Evolutionary conservation across 1,140 invertebrate species (phyloP).

Genomic region (Euschistus heros): DNA sequence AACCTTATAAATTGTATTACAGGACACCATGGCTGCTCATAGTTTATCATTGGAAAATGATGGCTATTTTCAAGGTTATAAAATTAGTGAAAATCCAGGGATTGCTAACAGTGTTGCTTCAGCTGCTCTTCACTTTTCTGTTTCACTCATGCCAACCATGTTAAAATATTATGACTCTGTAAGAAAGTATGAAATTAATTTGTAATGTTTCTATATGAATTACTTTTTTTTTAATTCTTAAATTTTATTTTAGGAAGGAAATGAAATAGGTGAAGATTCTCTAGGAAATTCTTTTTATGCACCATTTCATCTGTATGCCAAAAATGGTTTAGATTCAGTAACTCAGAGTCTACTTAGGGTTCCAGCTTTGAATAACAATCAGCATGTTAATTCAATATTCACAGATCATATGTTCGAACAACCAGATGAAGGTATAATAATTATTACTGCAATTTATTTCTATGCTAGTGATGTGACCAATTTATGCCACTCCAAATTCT

Average conservation of each 20-base stretch:
- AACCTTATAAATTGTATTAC: conserved; percentile 23
- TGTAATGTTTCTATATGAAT: background rate
- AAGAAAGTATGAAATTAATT: conserved; percentile 13
- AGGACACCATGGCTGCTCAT: conserved; percentile 38
- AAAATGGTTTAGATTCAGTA: conserved; percentile 38
- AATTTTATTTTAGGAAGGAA: conserved; percentile 25
- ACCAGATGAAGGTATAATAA: conserved; percentile 20
- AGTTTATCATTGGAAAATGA: conserved; percentile 35
- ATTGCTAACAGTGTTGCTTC: conserved; percentile 40
- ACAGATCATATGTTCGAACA: conserved; percentile 41
- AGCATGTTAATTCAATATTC: conserved; percentile 42
- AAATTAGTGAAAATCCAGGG: conserved; percentile 43
- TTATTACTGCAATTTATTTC: background rate
- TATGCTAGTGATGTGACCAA: too few species aligned
- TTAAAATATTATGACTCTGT: conserved; percentile 37
- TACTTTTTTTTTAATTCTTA: background rate
- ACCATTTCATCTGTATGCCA: conserved; percentile 39
- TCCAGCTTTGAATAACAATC: conserved; percentile 40
- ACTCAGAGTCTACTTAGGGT: conserved; percentile 39
- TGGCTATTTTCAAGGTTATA: conserved; percentile 41
- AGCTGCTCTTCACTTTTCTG: conserved; percentile 39
- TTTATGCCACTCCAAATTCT: too few species aligned
- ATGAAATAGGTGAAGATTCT: conserved; percentile 33
- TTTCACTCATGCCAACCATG: conserved; percentile 40
- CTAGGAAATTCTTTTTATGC: conserved; percentile 40